Base-by-base conservation (phyloP, 1,140 invertebrate genomes). In the Matsumurasca onukii region DNA sequence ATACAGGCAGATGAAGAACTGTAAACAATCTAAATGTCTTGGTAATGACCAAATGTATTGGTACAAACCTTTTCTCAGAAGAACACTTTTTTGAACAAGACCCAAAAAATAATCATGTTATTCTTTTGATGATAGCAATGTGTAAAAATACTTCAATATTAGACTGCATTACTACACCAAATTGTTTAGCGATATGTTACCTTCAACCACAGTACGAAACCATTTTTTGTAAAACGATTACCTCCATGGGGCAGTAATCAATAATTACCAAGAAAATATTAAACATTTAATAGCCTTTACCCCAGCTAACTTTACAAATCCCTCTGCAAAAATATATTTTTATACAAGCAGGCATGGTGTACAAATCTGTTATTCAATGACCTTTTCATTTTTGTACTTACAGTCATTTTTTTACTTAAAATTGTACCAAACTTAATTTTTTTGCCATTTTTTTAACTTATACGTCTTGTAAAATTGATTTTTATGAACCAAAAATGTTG, bases 41-140 rank as follows among this genome's bases (percentile, higher is more conserved):
- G n/a, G n/a, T n/a, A n/a, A 45, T 45, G 34, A 45, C 34, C 34
- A 45, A 45, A 45, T 45, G 34, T 45, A 45, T 45, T 45, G 34
- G 34, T 9, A 45, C 34, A 45, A 45, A 17, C 17, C 34, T 45
- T 9, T 45, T 45, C 17, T 45, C 34, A 9, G 34, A 45, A 45
- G 34, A 45, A 45, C 34, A 45, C 34, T 45, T 9, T 45, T 45
- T 12, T 45, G 34, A 45, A 9, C 34, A 45, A 45, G 34, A 45
- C 9, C 34, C 34, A 45, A 17, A 45, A 45, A 45, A 45, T 17
- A 45, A 45, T 17, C 34, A 45, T 17, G 34, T 45, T 45, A 45
- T 45, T 12, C 34, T 45, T 45, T 45, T 45, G 17, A 45, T 45
- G 34, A 45, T 12, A 45, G 34, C 34, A 12, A 45, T 45, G 9